Evolutionary conservation across 1,140 invertebrate genomes (phyloP), one percentile per base, ranked within the genome.

Genomic region (Sarcophaga bullata): DNA sequence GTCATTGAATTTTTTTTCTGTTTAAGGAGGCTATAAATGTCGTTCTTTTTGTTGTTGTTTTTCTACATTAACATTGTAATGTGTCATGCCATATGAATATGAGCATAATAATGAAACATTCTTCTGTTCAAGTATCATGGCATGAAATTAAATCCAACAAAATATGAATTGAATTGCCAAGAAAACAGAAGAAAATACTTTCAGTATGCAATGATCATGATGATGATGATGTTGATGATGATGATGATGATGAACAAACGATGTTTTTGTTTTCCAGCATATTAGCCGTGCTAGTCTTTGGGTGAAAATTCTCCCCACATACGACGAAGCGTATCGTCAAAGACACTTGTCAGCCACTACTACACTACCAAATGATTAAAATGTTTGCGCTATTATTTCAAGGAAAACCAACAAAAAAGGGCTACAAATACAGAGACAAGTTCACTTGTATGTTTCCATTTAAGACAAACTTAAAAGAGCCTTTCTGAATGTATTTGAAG

Each of bases 91-190:
- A 37, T 37, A 37, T 37, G 25, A 37, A 37, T 37, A 37, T 37
- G 25, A 15, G 13, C n/a, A 13, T 15, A 58, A 58, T 58, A 58
- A 58, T 58, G 54, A 76, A n/a, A 76, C 73, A 76, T 76, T 76
- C 47, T 76, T 76, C 47, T 58, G 13, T 48, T 76, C n/a, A 76
- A 76, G 46, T 76, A 76, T 76, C 73, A n/a, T 76, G 73, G 37
- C 73, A 76, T 76, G 73, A 76, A 76, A 76, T 76, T 76, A 76
- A 76, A 48, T 76, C 73, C 73, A 49, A 76, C 73, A 49, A 13
- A 37, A 37, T 37, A 37, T 37, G 25, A 37, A 37, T 37, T 37
- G 25, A 37, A 37, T 37, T 37, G 25, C 25, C 25, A 37, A 37
- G 25, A 37, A 37, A 37, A 37, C 25, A 37, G 25, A 37, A 37